A percentile compares a stretch with the other conserved stretches of the same genome.
These are phyloP conservation scores for Anguilla rostrata DNA, from an alignment of 2,113 vertebrate species.

Conservation along the genomic window DNA sequence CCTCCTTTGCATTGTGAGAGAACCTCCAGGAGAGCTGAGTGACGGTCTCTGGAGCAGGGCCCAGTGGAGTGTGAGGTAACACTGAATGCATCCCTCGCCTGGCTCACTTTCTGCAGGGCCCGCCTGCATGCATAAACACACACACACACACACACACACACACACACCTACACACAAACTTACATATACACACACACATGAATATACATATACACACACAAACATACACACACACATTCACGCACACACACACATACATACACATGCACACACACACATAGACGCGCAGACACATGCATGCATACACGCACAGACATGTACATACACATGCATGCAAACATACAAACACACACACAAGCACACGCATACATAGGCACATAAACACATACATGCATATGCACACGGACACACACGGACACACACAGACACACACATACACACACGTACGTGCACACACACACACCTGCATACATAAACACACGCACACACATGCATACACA, in stretches of 20 bases:
- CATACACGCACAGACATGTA: not conserved
- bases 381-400: not conserved
- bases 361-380: no score
- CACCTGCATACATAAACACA: no score
- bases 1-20: not conserved
- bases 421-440: not conserved
- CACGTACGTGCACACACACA: not conserved
- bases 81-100: not conserved
- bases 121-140: not conserved
- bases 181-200: no score
- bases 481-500: no score
- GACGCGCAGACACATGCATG: no score
- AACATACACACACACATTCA: constrained; percentile 2
- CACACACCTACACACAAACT: not conserved
- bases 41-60: not conserved
- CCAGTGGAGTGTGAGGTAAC: not conserved
- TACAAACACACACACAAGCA: not conserved
- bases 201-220: not conserved
- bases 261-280: not conserved
- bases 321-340: no score
- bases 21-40: not conserved
- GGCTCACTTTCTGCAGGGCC: not conserved
- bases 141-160: not conserved
- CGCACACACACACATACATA: not conserved
- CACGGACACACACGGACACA: constrained; percentile 13